A percentile compares a stretch with the other conserved stretches of the same genome.
phyloP scores from a whole-genome alignment of 2,797 vertebrate species.

The Discoglossus pictus region DNA sequence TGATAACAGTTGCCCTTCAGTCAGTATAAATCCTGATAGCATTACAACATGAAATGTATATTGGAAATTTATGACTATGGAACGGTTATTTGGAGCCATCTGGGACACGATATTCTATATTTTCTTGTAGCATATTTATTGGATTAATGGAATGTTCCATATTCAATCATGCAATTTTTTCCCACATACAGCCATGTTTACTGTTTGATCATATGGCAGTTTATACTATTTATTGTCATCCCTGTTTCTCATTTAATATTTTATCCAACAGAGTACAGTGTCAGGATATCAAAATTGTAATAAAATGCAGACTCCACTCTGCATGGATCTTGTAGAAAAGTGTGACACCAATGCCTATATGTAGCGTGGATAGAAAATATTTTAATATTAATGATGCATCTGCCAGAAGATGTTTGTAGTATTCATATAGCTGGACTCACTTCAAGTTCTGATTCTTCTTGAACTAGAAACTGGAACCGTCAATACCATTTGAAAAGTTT shows the following conservation, averaged over 20 bases:
- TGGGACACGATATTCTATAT: no score
- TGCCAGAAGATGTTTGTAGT: constrained; percentile 43
- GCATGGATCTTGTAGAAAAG: constrained; percentile 20
- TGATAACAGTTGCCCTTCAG: background rate
- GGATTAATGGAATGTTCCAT: constrained; percentile 1
- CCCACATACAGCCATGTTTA: constrained; percentile 11
- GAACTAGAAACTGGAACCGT: constrained; percentile 54
- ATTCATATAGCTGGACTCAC: constrained; percentile 57
- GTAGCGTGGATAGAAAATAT: constrained; percentile 16
- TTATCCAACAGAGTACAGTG: constrained; percentile 33
- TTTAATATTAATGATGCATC: constrained; percentile 40
- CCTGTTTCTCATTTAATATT: constrained; percentile 47
- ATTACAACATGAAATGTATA: no score
- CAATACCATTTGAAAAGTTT: constrained; percentile 53
- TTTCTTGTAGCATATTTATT: no score
- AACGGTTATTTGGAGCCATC: no score
- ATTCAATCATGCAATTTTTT: constrained; percentile 17
- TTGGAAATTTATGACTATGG: no score
- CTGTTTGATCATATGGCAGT: constrained; percentile 27
- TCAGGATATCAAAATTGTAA: constrained; percentile 38
- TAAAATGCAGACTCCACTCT: constrained; percentile 42
- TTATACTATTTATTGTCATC: constrained; percentile 39
- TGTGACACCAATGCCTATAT: constrained; percentile 3
- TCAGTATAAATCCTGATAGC: background rate
- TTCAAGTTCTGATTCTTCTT: constrained; percentile 56